These are phyloP conservation scores for Eurystomus glaucurus DNA, from an alignment of 2,797 vertebrate species.

Conservation along the genomic window DNA sequence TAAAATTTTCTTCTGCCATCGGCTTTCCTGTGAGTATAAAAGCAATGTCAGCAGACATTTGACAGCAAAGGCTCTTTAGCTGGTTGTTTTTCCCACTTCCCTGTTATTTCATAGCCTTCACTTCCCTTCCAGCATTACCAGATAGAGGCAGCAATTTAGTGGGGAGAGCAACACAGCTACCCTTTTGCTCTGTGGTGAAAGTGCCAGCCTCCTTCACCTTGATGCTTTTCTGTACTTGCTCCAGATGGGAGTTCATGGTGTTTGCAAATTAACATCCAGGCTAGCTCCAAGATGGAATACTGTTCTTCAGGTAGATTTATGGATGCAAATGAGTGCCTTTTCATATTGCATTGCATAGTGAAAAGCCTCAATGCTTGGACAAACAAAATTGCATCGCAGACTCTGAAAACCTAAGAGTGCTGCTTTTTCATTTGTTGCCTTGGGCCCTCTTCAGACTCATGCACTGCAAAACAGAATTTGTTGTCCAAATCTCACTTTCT, in stretches of 20 bases:
- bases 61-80: not conserved
- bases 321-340: not conserved
- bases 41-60: not conserved
- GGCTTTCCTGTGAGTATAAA: slow-evolving; percentile 13
- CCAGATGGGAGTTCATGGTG: not conserved
- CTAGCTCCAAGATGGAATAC: not conserved
- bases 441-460: not conserved
- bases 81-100: not conserved
- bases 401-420: not conserved
- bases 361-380: not conserved
- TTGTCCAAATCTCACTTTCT: not conserved
- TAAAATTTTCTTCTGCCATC: slow-evolving; percentile 7
- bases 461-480: not conserved
- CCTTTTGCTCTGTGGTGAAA: not conserved
- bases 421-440: not conserved
- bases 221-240: not conserved
- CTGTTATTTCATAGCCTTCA: not conserved
- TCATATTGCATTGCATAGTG: not conserved
- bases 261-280: not conserved
- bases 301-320: not conserved
- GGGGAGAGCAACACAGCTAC: not conserved
- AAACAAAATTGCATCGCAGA: not conserved
- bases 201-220: not conserved
- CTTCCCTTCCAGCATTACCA: not conserved
- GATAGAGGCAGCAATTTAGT: not conserved